Evolutionary conservation across 2,113 vertebrate species (phyloP), one percentile per base, ranked within the genome.

Genomic region (Dromaius novaehollandiae): DNA sequence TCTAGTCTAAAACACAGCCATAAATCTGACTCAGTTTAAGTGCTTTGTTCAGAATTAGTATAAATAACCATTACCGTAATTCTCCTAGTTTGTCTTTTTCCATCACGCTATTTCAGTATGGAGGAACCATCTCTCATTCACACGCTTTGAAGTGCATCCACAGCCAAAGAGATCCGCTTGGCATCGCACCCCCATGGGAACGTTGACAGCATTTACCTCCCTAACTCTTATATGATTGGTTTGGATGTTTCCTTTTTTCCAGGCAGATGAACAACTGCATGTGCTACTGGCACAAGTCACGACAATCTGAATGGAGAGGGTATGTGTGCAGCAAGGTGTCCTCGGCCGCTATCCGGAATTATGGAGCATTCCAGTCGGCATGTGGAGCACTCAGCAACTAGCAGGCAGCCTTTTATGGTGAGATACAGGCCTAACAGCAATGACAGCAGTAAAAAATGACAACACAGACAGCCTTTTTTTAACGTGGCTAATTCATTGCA

Each of bases 351-450:
- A 94, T 64, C 95, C 90, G 86, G 89, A 95, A 96, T 70, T 38
- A 44, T 44, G 92, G 96, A 93, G 90, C 90, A 58, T 93, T 96
- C 96, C 96, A 96, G 94, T 36, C n/a, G 64, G 78, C 38, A 7
- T 21, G n/a, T 44, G 93, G 80, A 97, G 76, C 66, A 82, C 42
- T 90, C 80, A 68, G 34, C 66, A 89, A 19, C 82, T 36, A 88
- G 65, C 74, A 76, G 73, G 79, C 64, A 91, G 73, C 76, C 69
- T 90, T 46, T 82, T 96, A 88, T 92, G 94, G 92, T 90, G 89
- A 65, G 89, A 96, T 16, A 88, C 58, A 83, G 42, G 61, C 78
- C 84, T 88, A 93, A 73, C 89, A 89, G 70, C 30, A 73, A 71
- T 16, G 65, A 89, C 80, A 91, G 85, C 58, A 91, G 75, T 46